Evolutionary conservation across 1,140 invertebrate genomes (phyloP).

Genomic region (Laupala kohalensis): DNA sequence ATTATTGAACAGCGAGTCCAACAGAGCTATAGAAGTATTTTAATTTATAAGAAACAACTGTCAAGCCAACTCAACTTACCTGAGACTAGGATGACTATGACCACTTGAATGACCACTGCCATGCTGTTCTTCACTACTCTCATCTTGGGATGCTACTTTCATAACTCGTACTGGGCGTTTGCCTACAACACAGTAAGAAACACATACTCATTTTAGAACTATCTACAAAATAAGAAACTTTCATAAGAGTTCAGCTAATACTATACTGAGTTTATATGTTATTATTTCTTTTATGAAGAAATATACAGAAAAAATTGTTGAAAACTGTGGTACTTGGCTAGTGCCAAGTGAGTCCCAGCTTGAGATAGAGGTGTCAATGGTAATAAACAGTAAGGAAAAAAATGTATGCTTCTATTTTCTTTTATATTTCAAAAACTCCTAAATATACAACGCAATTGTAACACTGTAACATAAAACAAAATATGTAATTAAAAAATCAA

Average conservation of each 20-base stretch:
- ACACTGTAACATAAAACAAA: too few species aligned
- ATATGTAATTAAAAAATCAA: too few species aligned
- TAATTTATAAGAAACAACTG: background rate
- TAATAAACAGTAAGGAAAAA: too few species aligned
- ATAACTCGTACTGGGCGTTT: conserved; percentile 20
- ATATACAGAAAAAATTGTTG: background rate
- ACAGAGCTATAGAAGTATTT: background rate
- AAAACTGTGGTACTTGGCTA: too few species aligned
- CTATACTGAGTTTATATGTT: background rate
- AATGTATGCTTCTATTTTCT: too few species aligned
- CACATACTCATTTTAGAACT: too few species aligned
- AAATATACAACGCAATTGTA: too few species aligned
- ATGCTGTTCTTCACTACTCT: conserved; percentile 57
- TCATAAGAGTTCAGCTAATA: background rate
- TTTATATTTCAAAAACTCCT: too few species aligned
- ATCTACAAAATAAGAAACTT: background rate
- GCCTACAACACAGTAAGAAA: background rate
- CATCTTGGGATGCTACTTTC: conserved; percentile 46
- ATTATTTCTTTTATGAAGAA: background rate
- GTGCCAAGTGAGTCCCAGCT: too few species aligned
- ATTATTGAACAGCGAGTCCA: too few species aligned
- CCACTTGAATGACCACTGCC: conserved; percentile 21
- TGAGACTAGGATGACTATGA: conserved; percentile 26
- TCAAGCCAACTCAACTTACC: conserved; percentile 15
- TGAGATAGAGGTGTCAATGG: too few species aligned